Percentiles rank a stretch among this genome's conserved stretches.
These are phyloP conservation scores for Thyatira batis DNA, from an alignment of 2,888 invertebrate species.

Conservation along the genomic window DNA sequence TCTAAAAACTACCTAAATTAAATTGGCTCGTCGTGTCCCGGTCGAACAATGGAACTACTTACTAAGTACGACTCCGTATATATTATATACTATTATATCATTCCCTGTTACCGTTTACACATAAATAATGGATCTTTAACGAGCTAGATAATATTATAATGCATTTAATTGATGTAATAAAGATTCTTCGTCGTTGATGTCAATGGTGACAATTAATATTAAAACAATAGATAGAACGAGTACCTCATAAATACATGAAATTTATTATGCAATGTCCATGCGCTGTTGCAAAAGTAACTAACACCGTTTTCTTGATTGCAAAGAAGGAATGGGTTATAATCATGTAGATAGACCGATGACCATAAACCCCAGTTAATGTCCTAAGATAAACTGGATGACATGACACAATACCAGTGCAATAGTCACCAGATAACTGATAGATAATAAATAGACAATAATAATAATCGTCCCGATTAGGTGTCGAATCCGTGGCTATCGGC, in stretches of 20 bases:
- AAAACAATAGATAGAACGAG: not conserved
- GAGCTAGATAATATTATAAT: slow-evolving; percentile 23
- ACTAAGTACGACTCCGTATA: not conserved
- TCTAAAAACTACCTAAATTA: slow-evolving; percentile 45
- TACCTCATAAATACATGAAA: not conserved
- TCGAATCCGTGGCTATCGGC: too few species aligned
- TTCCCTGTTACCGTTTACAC: not conserved
- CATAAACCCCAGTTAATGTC: too few species aligned
- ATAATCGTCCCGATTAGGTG: too few species aligned
- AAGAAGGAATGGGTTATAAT: too few species aligned
- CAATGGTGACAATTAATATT: not conserved
- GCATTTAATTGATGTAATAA: slow-evolving; percentile 20
- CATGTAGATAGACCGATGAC: too few species aligned
- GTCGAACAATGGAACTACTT: slow-evolving; percentile 28
- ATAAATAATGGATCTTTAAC: slow-evolving; percentile 28
- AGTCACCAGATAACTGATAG: too few species aligned
- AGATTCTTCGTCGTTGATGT: slow-evolving; percentile 23
- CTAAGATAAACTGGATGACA: too few species aligned
- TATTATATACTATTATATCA: not conserved
- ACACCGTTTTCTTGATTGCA: too few species aligned
- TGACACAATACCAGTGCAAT: too few species aligned
- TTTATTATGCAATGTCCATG: not conserved
- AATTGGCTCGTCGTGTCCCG: slow-evolving; percentile 36
- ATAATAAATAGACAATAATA: too few species aligned
- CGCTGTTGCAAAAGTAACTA: slow-evolving; percentile 17